These are phyloP conservation scores for Cephus cinctus DNA, from an alignment of 1,140 invertebrate genomes.

Conservation along the genomic window DNA sequence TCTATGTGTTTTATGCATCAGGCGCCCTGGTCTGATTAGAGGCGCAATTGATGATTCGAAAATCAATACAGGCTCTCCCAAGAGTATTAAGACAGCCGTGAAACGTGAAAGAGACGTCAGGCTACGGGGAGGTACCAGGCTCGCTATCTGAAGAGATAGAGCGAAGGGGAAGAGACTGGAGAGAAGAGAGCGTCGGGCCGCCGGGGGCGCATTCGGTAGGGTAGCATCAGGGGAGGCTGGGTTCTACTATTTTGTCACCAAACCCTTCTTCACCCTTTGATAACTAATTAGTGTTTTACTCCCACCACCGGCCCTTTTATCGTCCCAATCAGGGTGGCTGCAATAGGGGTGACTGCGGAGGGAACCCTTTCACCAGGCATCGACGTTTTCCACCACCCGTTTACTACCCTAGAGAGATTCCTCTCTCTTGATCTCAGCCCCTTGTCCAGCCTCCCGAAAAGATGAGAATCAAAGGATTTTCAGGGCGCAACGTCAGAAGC, in stretches of 20 bases:
- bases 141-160: constrained; percentile 15
- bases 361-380: constrained; percentile 37
- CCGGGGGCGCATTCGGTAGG: constrained; percentile 21
- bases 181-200: background rate
- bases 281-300: constrained; percentile 58
- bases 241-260: constrained; percentile 52
- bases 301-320: constrained; percentile 47
- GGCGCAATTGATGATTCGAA: constrained; percentile 58
- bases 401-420: no score
- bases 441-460: constrained; percentile 25
- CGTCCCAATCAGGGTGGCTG: constrained; percentile 50
- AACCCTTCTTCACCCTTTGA: constrained; percentile 53
- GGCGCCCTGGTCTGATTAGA: constrained; percentile 51
- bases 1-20: no score
- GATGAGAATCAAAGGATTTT: constrained; percentile 48
- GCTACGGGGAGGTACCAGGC: constrained; percentile 12
- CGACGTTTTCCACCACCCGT: constrained; percentile 29
- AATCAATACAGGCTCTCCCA: constrained; percentile 51
- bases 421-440: no score
- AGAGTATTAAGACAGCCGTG: constrained; percentile 41
- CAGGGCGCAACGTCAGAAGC: constrained; percentile 39
- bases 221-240: background rate
- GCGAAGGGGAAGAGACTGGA: constrained; percentile 11
- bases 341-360: constrained; percentile 23
- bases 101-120: constrained; percentile 5